phyloP scores from a whole-genome alignment of 2,797 vertebrate genomes.

The Amazona finschi region DNA sequence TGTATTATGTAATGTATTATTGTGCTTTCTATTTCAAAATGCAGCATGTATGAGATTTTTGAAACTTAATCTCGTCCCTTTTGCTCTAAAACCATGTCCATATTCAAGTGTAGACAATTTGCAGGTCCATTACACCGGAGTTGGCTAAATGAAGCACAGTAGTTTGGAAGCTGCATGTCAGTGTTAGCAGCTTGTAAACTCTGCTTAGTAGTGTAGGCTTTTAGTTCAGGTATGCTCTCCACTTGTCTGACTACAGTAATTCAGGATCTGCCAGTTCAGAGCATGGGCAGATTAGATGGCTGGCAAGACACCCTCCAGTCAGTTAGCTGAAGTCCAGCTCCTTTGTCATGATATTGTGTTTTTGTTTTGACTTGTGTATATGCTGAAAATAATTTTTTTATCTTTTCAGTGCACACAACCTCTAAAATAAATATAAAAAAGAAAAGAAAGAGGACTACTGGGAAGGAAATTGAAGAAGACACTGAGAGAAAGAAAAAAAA shows the following conservation, averaged over 20 bases:
- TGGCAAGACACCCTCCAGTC: background rate
- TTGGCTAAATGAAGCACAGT: background rate
- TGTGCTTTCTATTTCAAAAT: background rate
- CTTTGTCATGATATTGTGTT: background rate
- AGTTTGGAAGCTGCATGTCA: background rate
- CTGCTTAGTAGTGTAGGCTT: background rate
- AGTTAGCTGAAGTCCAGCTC: background rate
- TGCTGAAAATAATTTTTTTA: background rate
- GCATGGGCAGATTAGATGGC: background rate
- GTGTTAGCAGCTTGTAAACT: background rate
- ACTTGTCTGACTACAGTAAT: background rate
- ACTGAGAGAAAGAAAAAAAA: conserved; percentile 78
- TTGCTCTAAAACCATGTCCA: background rate
- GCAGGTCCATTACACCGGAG: background rate
- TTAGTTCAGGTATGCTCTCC: background rate
- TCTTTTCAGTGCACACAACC: conserved; percentile 52
- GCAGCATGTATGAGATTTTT: background rate
- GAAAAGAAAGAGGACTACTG: conserved; percentile 78
- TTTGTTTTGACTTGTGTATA: background rate
- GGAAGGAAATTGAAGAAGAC: conserved; percentile 76
- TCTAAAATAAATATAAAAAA: conserved; percentile 73
- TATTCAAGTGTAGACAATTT: background rate
- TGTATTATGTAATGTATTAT: background rate
- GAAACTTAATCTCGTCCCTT: background rate
- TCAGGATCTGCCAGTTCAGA: background rate